Conservation (phyloP, 2,888 invertebrate species). For the Spodoptera littoralis region DNA sequence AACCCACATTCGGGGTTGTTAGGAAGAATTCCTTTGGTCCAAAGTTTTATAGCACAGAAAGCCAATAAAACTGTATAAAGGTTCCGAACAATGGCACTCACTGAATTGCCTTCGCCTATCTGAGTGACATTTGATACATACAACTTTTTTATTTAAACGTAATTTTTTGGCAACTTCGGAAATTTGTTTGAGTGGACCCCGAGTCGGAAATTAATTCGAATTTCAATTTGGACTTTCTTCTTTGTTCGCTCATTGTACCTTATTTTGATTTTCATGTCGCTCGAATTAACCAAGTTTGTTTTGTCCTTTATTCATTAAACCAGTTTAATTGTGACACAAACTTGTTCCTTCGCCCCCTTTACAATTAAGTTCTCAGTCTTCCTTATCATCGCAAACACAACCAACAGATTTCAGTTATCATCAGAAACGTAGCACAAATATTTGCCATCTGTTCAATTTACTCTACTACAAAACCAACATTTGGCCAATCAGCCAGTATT, state of each 20-base stretch:
- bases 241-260: constrained; percentile 41
- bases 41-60: constrained; percentile 66
- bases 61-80: constrained; percentile 70
- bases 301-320: constrained; percentile 13
- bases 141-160: constrained; percentile 44
- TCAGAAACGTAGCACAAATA: constrained; percentile 22
- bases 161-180: constrained; percentile 49
- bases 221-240: constrained; percentile 49
- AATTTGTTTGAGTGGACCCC: constrained; percentile 46
- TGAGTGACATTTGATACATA: constrained; percentile 59
- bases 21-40: constrained; percentile 65
- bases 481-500: constrained; percentile 47
- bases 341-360: constrained; percentile 2
- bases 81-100: constrained; percentile 63
- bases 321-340: constrained; percentile 4
- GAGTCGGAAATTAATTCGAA: constrained; percentile 49
- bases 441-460: constrained; percentile 42
- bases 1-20: constrained; percentile 61
- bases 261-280: constrained; percentile 23
- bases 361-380: background rate
- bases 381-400: constrained; percentile 10
- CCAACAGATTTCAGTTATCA: constrained; percentile 18
- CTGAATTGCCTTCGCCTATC: constrained; percentile 59
- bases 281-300: constrained; percentile 10
- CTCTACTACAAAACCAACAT: constrained; percentile 40